Percentiles rank a stretch among this genome's conserved stretches.
Conservation (phyloP, 2,888 invertebrate genomes). For the Melieria crassipennis region DNA sequence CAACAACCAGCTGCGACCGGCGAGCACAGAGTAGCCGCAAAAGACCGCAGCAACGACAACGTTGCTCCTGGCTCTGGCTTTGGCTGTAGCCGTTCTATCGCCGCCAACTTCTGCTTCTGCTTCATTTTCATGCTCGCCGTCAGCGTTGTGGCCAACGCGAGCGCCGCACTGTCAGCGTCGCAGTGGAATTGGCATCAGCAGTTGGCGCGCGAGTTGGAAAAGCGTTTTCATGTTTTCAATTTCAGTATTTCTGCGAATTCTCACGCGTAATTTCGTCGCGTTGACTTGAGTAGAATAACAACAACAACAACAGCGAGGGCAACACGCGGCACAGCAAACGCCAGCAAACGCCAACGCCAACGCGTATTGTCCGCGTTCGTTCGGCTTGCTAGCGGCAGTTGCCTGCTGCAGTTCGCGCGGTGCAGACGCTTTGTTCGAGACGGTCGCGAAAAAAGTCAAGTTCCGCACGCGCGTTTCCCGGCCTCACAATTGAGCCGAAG, state of each 20-base stretch:
- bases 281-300: neutral
- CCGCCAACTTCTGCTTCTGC: too few relatives aligned
- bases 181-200: neutral
- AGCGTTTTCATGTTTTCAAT: conserved; percentile 10
- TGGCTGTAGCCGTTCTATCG: too few relatives aligned
- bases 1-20: too few relatives aligned
- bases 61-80: too few relatives aligned
- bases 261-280: conserved; percentile 41
- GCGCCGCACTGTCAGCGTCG: neutral
- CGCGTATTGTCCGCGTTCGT: too few relatives aligned
- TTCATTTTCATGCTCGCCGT: too few relatives aligned
- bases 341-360: too few relatives aligned
- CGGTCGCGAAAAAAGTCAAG: conserved; percentile 9
- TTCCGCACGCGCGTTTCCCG: neutral
- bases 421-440: conserved; percentile 24
- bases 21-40: too few relatives aligned
- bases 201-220: neutral
- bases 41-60: too few relatives aligned
- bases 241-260: conserved; percentile 32
- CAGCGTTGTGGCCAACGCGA: neutral
- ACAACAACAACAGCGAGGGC: neutral
- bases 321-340: too few relatives aligned
- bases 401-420: conserved; percentile 41
- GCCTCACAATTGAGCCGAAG: too few relatives aligned
- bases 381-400: conserved; percentile 36